Evolutionary conservation across 2,113 vertebrate genomes (phyloP).

Genomic region (Propithecus coquereli): DNA sequence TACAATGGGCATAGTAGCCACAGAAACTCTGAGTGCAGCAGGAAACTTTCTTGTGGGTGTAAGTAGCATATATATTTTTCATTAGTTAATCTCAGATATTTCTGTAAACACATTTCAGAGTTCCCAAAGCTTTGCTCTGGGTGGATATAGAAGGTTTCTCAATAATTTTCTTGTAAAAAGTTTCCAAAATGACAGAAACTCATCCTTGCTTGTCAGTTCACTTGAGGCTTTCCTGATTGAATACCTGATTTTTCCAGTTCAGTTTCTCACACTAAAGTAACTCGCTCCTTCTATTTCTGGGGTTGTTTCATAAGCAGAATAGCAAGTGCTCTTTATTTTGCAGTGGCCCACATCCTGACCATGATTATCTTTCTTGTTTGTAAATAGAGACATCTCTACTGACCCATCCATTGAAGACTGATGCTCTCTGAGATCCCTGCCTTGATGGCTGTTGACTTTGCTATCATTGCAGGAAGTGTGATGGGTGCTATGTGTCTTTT

Average conservation of each 20-base stretch:
- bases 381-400: conserved; percentile 89
- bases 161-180: not conserved
- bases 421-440: conserved; percentile 90
- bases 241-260: not conserved
- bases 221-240: not conserved
- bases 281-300: not conserved
- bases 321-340: not conserved
- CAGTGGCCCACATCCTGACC: not conserved
- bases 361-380: not conserved
- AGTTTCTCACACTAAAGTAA: not conserved
- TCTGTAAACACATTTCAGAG: not conserved
- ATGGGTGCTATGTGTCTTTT: conserved; percentile 92
- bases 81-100: not conserved
- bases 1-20: conserved; percentile 85
- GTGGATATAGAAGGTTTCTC: not conserved
- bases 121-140: not conserved
- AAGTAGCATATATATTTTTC: conserved; percentile 11
- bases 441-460: conserved; percentile 90
- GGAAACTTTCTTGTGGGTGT: conserved; percentile 86
- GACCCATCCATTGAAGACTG: conserved; percentile 87
- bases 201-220: not conserved
- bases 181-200: not conserved
- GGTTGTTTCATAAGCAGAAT: not conserved
- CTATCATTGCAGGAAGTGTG: conserved; percentile 91
- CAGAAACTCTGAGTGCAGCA: conserved; percentile 85